phyloP scores from a whole-genome alignment of 2,888 invertebrate genomes.

The Fragum whitleyi region DNA sequence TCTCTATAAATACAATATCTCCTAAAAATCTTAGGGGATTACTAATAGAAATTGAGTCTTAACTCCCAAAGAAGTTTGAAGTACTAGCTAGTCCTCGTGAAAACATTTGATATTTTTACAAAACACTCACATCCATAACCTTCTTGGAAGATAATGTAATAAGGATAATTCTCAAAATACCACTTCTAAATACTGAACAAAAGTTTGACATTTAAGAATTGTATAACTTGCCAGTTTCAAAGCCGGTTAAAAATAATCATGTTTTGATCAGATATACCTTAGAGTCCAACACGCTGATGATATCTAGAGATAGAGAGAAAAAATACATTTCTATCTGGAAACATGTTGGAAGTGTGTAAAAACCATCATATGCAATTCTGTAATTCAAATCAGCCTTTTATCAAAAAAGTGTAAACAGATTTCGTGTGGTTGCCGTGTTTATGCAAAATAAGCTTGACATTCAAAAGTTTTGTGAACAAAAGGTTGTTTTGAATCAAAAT shows the following conservation, averaged over 20 bases:
- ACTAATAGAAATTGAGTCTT: slow-evolving; percentile 19
- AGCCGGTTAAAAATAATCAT: no score
- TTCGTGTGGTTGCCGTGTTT: no score
- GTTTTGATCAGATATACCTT: no score
- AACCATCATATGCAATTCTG: no score
- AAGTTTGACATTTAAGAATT: slow-evolving; percentile 2
- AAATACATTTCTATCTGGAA: no score
- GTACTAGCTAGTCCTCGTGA: slow-evolving; percentile 22
- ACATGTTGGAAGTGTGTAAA: no score
- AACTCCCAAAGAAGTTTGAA: slow-evolving; percentile 19
- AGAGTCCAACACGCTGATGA: no score
- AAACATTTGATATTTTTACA: slow-evolving; percentile 41
- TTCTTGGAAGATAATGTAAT: slow-evolving; percentile 25
- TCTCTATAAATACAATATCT: neutral
- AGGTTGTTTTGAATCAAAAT: neutral
- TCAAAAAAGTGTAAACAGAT: no score
- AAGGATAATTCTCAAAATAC: slow-evolving; percentile 24
- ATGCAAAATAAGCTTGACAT: neutral
- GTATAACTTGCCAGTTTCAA: no score
- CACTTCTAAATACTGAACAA: slow-evolving; percentile 24
- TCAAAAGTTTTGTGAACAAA: neutral
- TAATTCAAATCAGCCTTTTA: no score
- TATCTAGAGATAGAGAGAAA: no score
- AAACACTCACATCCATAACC: slow-evolving; percentile 13
- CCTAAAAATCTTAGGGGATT: slow-evolving; percentile 10